Percentiles rank a stretch among this genome's conserved stretches.
These are phyloP conservation scores for Amphiprion percula DNA, from an alignment of 2,113 vertebrate species.

Conservation along the genomic window DNA sequence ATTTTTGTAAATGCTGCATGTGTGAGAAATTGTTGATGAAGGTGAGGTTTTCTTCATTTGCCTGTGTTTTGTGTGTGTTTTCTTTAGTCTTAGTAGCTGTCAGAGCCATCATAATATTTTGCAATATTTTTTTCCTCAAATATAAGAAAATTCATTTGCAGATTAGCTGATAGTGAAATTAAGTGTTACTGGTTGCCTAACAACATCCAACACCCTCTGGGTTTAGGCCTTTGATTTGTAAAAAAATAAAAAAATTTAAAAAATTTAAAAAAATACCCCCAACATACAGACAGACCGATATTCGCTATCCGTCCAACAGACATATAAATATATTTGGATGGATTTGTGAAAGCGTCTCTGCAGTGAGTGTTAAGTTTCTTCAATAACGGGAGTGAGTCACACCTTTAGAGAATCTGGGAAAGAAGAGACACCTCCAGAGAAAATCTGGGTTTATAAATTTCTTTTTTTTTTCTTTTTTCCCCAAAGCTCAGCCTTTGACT, in stretches of 20 bases:
- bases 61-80: neutral
- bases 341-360: constrained; percentile 6
- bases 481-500: constrained; percentile 6
- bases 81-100: neutral
- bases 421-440: constrained; percentile 29
- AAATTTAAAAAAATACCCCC: too few species aligned
- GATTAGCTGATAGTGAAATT: neutral
- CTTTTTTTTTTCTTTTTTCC: constrained; percentile 17
- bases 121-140: too few species aligned
- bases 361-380: constrained; percentile 10
- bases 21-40: too few species aligned
- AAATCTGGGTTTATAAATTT: neutral
- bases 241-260: too few species aligned
- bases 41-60: neutral
- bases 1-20: neutral
- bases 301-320: constrained; percentile 12
- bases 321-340: constrained; percentile 2
- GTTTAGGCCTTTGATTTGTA: too few species aligned
- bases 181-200: neutral
- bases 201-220: neutral
- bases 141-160: too few species aligned
- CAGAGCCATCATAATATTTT: neutral
- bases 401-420: constrained; percentile 14
- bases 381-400: constrained; percentile 13
- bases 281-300: neutral